Conservation (phyloP, 53 echinoderm and acorn worm species). For the Henricia sp. region DNA sequence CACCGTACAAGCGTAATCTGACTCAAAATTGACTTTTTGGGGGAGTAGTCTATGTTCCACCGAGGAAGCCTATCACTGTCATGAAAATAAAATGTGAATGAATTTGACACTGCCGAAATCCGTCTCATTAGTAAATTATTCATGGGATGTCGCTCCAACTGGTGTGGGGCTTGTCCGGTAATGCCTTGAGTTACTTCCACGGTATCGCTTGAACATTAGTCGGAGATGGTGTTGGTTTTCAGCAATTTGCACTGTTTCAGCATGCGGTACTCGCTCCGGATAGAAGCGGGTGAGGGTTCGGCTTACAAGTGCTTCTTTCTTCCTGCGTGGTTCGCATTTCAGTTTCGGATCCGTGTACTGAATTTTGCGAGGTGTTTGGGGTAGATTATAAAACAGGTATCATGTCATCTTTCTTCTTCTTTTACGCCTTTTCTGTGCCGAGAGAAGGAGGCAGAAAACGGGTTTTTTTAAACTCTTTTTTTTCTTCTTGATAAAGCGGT, state of each 20-base stretch:
- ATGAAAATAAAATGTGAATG: slow-evolving; percentile 42
- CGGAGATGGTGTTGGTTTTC: slow-evolving; percentile 36
- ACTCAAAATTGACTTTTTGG: slow-evolving; percentile 45
- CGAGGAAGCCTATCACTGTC: slow-evolving; percentile 35
- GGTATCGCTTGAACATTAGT: slow-evolving; percentile 41
- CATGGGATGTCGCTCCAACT: slow-evolving; percentile 31
- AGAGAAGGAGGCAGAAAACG: not conserved
- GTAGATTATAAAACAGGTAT: slow-evolving; percentile 31
- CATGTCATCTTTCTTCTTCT: not conserved
- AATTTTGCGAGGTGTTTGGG: slow-evolving; percentile 17
- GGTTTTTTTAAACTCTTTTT: not conserved
- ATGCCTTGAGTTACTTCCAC: slow-evolving; percentile 31
- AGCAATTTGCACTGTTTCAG: slow-evolving; percentile 26
- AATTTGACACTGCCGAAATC: slow-evolving; percentile 49
- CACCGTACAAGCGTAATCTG: slow-evolving; percentile 15
- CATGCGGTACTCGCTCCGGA: not conserved
- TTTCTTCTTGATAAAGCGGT: not conserved
- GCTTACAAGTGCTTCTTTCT: not conserved
- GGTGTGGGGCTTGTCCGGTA: slow-evolving; percentile 54
- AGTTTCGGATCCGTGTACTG: not conserved
- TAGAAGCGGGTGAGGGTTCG: not conserved
- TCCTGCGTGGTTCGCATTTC: slow-evolving; percentile 45
- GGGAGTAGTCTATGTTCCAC: slow-evolving; percentile 6
- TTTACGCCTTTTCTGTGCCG: not conserved
- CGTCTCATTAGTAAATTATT: slow-evolving; percentile 59